Evolutionary conservation across 2,797 vertebrate species (phyloP), one percentile per base, ranked within the genome.

Genomic region (Chaenodraco wilsoni): DNA sequence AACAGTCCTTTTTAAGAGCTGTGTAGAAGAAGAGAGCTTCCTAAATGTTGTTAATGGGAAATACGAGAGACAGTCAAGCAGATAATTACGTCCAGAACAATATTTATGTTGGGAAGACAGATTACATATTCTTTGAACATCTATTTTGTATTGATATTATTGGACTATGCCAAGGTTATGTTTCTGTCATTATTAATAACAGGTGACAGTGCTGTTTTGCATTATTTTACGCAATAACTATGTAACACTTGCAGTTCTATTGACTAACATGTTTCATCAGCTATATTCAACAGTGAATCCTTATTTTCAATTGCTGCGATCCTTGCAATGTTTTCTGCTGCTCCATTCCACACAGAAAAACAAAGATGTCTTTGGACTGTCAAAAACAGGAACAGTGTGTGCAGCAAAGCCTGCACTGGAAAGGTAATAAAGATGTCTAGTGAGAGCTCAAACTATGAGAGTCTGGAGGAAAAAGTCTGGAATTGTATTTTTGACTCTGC

Each of bases 401-500:
- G 71, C 56, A 3, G 79, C 63, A 64, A 77, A 78, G 85, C 80
- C 58, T 81, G 69, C 48, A 57, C 75, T 72, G 74, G 82, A 55
- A 55, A 45, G 76, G 76, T 87, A 90, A 93, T 93, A 84, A 91
- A 93, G 89, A 92, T 76, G 83, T 93, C 86, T 83, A 48, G 66
- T 48, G 69, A 78, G 75, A 82, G 71, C 78, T 84, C 76, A 84
- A 86, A 85, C 76, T 86, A 62, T 66, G 61, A 84, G 85, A 84
- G 85, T 80, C 72, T 86, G 78, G 75, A 82, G 74, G 64, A 52
- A 76, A 81, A 73, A 81, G 87, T 76, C 79, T 84, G 69, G 80
- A 65, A 84, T 88, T 90, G 87, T 93, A 90, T 91, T 93, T 93
- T 91, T 92, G 89, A 93, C 91, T 89, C 78, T 58, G 75, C 83